Evolutionary conservation across 1,140 invertebrate species (phyloP).

Genomic region (Onthophagus taurus): DNA sequence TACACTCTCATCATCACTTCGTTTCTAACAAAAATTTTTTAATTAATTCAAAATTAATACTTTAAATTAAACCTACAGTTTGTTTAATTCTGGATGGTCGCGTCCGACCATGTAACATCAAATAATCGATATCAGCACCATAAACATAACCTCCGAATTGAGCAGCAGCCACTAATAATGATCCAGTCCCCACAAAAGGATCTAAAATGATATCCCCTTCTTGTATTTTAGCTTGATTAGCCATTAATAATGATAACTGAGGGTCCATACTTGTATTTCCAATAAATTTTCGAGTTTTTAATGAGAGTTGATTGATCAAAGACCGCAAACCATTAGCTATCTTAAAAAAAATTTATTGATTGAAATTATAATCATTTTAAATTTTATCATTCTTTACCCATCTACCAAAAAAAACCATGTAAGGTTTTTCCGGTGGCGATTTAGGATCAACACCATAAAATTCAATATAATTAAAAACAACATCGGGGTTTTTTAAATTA

Average conservation of each 20-base stretch:
- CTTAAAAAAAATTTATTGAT: slow-evolving; percentile 39
- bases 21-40: slow-evolving; percentile 40
- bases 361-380: slow-evolving; percentile 1
- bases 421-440: slow-evolving; percentile 59
- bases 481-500: slow-evolving; percentile 72
- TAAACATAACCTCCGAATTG: slow-evolving; percentile 84
- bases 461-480: slow-evolving; percentile 71
- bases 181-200: slow-evolving; percentile 93
- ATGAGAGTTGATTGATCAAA: slow-evolving; percentile 65
- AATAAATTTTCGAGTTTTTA: slow-evolving; percentile 89
- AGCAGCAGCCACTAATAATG: slow-evolving; percentile 82
- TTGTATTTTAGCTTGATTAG: slow-evolving; percentile 77
- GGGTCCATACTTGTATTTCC: slow-evolving; percentile 97
- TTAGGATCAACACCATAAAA: slow-evolving; percentile 77
- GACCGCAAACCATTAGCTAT: slow-evolving; percentile 72
- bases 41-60: neutral
- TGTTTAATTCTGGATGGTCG: slow-evolving; percentile 67
- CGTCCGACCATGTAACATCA: slow-evolving; percentile 83
- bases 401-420: slow-evolving; percentile 74
- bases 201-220: slow-evolving; percentile 73
- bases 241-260: slow-evolving; percentile 84
- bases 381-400: slow-evolving; percentile 52
- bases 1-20: slow-evolving; percentile 78
- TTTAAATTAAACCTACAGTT: slow-evolving; percentile 40
- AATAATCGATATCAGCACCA: slow-evolving; percentile 88